A percentile compares a stretch with the other conserved stretches of the same genome.
Evolutionary conservation across 2,888 invertebrate species (phyloP).

Genomic region (Lepidonotus clava): DNA sequence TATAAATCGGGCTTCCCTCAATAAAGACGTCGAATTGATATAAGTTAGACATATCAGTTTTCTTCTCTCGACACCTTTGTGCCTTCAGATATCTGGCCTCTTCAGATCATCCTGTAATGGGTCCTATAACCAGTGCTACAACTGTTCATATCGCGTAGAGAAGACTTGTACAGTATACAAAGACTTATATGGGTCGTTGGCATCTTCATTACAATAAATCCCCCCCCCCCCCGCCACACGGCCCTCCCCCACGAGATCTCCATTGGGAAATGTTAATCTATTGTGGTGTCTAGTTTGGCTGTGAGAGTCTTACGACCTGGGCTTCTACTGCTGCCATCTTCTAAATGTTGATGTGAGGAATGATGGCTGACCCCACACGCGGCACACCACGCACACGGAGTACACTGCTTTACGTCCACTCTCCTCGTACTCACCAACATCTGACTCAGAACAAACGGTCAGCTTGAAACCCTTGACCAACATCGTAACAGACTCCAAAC

Average conservation of each 20-base stretch:
- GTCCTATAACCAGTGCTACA: neutral
- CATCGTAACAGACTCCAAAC: conserved; percentile 28
- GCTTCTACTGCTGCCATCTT: neutral
- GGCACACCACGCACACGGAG: conserved; percentile 37
- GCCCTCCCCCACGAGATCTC: neutral
- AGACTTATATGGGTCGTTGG: no score
- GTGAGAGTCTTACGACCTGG: neutral
- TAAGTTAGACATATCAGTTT: conserved; percentile 12
- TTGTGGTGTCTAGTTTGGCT: neutral
- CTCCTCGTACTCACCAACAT: neutral
- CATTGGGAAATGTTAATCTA: neutral
- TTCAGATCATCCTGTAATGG: neutral
- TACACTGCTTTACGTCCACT: conserved; percentile 8
- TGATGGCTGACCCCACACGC: conserved; percentile 7
- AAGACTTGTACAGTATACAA: no score
- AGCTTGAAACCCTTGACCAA: conserved; percentile 17
- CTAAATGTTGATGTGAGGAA: neutral
- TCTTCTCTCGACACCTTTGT: conserved; percentile 2
- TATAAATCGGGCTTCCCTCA: conserved; percentile 12
- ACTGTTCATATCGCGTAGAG: neutral
- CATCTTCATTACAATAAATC: neutral
- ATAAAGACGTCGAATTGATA: neutral
- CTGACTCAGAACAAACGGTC: neutral
- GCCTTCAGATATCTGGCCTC: neutral
- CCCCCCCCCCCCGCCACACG: neutral